These are phyloP conservation scores for Eptesicus fuscus DNA, from an alignment of 2,113 vertebrate genomes.

Conservation along the genomic window DNA sequence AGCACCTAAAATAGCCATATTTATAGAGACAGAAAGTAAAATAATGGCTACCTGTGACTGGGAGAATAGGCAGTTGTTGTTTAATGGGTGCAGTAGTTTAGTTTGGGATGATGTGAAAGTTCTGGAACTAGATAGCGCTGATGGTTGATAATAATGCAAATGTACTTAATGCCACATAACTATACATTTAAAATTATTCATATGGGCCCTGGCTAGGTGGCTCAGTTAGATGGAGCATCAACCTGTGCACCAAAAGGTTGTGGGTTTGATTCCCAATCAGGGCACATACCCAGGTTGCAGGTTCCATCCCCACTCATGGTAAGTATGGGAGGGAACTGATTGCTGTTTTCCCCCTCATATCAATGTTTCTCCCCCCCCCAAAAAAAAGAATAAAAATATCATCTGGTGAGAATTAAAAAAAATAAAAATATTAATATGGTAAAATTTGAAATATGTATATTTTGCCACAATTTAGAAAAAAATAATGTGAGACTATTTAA, in stretches of 20 bases:
- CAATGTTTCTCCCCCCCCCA: neutral
- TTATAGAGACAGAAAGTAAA: neutral
- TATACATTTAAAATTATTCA: neutral
- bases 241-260: neutral
- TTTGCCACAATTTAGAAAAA: constrained; percentile 15
- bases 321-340: neutral
- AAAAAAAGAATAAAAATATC: neutral
- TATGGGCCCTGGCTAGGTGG: neutral
- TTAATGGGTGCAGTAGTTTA: neutral
- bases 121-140: neutral
- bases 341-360: neutral
- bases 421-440: neutral
- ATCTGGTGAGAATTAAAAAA: neutral
- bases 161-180: neutral
- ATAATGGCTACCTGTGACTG: neutral
- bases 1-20: neutral
- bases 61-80: neutral
- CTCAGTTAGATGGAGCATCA: neutral
- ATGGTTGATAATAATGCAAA: neutral
- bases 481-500: neutral
- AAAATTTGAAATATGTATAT: neutral
- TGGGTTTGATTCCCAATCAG: neutral
- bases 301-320: neutral
- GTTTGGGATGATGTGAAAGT: neutral
- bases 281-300: neutral